Evolutionary conservation across 2,797 vertebrate species (phyloP).

Genomic region (Paratrypauchen microcephalus): DNA sequence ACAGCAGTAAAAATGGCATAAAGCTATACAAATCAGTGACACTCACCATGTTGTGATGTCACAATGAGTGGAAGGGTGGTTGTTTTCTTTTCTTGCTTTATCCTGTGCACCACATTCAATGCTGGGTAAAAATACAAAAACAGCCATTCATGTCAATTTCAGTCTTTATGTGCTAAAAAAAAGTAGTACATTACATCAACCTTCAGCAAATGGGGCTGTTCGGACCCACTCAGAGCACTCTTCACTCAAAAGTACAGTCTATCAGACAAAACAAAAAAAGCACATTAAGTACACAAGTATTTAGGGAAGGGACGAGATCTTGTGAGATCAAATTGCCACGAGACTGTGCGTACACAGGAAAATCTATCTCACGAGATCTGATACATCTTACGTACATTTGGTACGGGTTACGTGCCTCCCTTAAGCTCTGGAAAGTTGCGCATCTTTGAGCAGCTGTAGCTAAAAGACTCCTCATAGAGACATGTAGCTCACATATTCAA

Average conservation of each 20-base stretch:
- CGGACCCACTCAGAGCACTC: conserved; percentile 33
- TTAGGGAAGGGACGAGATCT: no score
- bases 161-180: not conserved
- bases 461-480: not conserved
- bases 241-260: conserved; percentile 44
- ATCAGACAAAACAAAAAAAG: conserved; percentile 8
- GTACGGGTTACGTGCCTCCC: no score
- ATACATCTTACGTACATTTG: no score
- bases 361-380: no score
- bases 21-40: not conserved
- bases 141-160: not conserved
- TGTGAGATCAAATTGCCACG: no score
- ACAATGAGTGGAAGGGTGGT: not conserved
- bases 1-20: not conserved
- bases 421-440: no score
- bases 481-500: no score
- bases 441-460: no score
- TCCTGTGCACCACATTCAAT: conserved; percentile 45
- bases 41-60: not conserved
- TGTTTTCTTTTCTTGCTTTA: conserved; percentile 14
- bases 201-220: conserved; percentile 48
- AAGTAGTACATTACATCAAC: conserved; percentile 32
- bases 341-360: no score
- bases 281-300: not conserved
- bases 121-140: conserved; percentile 46